Evolutionary conservation across 2,888 invertebrate species (phyloP), one percentile per base, ranked within the genome.

Genomic region (Acrobasis suavella): DNA sequence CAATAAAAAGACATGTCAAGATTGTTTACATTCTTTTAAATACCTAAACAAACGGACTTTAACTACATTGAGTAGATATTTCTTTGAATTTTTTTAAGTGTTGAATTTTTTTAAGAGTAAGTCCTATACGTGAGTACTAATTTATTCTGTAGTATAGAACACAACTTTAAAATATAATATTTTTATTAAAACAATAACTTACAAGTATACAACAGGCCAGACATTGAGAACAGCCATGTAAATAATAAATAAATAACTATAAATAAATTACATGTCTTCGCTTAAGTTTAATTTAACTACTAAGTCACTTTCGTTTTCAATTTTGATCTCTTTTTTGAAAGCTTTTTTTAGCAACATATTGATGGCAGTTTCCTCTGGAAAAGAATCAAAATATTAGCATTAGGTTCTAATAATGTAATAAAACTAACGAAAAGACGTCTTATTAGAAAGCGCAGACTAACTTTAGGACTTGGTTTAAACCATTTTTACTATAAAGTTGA

Each of bases 281-380:
- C 84, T 87, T 72, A 92, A 78, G 77, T 89, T 87, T 69, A 92
- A 76, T 75, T 91, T 90, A 70, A 80, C 82, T 50, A 77, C 82
- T 78, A 92, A 78, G 74, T 93, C 92, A 76, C 85, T 83, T 73
- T 92, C 92, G 17, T 76, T 89, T 79, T 91, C 87, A 69, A 94
- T 94, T 79, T 85, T 91, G 55, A 93, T 79, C 79, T 94, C 92
- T 69, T 92, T 93, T 70, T 87, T 91, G 71, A 95, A 92, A 52
- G 93, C 92, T 76, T 93, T 93, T 72, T 92, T 93, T 49, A 95
- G 88, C 72, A 94, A 89, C 71, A 93, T 80, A 72, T 93, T 93
- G 67, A 95, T 94, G 67, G 94, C 93, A 50, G 89, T 89, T 82
- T 94, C 94, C 84, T 94, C 95, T 95, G 92, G 64, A 94, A 87